These are phyloP conservation scores for Eumaeus atala DNA, from an alignment of 1,140 invertebrate genomes.

Conservation along the genomic window DNA sequence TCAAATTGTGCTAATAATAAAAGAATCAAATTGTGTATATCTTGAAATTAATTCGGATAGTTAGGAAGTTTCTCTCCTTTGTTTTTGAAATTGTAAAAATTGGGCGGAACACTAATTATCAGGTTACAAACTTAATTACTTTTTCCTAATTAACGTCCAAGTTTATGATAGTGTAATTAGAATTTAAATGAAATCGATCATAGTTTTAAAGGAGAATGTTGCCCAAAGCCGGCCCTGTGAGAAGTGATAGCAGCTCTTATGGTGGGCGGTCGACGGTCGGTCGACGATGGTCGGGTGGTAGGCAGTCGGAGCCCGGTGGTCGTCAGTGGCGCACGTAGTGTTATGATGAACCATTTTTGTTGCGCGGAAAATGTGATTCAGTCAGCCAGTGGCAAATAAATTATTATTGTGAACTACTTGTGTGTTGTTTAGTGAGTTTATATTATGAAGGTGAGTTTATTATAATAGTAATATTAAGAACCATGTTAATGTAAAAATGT, in stretches of 20 bases:
- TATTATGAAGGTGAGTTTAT: background rate
- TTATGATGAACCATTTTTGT: conserved; percentile 63
- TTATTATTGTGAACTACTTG: background rate
- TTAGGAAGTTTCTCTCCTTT: no score
- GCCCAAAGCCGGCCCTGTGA: conserved; percentile 4
- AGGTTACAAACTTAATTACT: no score
- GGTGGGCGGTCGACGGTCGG: background rate
- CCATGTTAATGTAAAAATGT: no score
- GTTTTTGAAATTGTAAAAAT: no score
- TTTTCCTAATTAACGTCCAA: no score
- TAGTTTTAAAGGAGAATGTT: no score
- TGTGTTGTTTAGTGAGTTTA: background rate
- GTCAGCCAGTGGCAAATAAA: conserved; percentile 28
- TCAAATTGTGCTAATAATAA: no score
- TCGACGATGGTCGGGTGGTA: background rate
- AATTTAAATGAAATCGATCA: no score
- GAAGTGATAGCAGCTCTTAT: conserved; percentile 4
- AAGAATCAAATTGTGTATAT: no score
- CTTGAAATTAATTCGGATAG: no score
- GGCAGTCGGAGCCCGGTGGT: conserved; percentile 2
- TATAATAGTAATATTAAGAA: background rate
- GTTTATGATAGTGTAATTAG: no score
- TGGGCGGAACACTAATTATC: no score
- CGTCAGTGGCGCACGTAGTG: conserved; percentile 16
- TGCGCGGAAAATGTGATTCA: conserved; percentile 62